Conservation (phyloP, 2,113 vertebrate species). For the Cyprinus carpio region DNA sequence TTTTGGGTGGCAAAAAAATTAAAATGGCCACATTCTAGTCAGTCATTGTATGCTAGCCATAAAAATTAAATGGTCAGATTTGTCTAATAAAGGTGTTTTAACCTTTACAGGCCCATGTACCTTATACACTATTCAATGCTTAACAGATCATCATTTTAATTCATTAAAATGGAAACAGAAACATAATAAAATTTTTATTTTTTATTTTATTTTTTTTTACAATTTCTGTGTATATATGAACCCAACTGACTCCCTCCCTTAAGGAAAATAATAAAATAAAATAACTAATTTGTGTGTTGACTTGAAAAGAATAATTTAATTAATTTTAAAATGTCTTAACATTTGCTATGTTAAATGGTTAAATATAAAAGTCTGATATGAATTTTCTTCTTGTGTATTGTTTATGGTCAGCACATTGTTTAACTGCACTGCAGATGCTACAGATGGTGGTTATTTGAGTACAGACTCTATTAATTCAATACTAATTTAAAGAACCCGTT, state of each 20-base stretch:
- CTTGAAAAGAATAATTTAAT: too few species aligned
- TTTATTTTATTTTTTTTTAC: too few species aligned
- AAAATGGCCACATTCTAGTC: neutral
- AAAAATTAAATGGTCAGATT: neutral
- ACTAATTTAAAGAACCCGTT: constrained; percentile 3
- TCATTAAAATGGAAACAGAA: neutral
- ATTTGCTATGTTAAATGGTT: too few species aligned
- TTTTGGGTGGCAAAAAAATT: neutral
- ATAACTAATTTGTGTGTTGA: too few species aligned
- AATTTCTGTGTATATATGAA: too few species aligned
- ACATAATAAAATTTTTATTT: too few species aligned
- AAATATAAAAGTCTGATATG: too few species aligned
- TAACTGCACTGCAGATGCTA: neutral
- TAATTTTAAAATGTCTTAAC: too few species aligned
- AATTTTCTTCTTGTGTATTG: too few species aligned
- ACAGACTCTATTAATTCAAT: constrained; percentile 4
- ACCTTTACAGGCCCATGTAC: neutral
- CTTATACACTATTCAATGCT: neutral
- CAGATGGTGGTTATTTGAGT: neutral
- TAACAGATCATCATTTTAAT: neutral
- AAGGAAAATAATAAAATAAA: too few species aligned
- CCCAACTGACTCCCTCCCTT: too few species aligned
- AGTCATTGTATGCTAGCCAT: neutral
- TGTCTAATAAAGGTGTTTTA: neutral
- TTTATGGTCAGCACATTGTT: neutral